Base-by-base conservation (phyloP, 1,140 invertebrate species). In the Cydia fagiglandana region DNA sequence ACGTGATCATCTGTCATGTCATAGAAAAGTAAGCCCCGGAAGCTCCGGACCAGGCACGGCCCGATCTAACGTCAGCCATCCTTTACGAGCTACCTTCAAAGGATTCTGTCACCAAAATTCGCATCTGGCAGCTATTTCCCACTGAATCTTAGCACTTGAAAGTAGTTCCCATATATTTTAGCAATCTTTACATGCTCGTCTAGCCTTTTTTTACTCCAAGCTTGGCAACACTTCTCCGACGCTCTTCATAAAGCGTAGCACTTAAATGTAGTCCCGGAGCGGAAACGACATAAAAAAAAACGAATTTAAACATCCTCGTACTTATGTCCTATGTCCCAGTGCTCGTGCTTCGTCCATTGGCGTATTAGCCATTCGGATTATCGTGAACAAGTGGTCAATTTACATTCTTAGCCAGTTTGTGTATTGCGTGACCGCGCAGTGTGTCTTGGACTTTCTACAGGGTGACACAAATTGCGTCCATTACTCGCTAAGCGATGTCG, bases 331-430 rank as follows among this genome's bases (percentile, higher is more conserved):
- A 53, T 53, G 17, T 61, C 20, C n/a, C 7, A 20, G 20, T n/a
- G 17, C 15, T 50, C 47, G 47, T 50, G 47, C 56, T 61, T 24
- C 56, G 56, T 61, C 3, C 56, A 61, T 61, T 61, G 56, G 56
- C 56, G 56, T 61, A 61, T 61, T 61, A 61, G 56, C 56, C 56
- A 61, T 61, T 61, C 56, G 56, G 56, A 61, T 61, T 61, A 61
- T 61, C 56, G 56, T 61, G 56, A 61, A 61, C 56, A 61, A 24
- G 56, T 61, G 56, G 56, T 24, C 56, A 61, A 61, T 61, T 61
- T 61, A 61, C 56, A 61, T 61, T 61, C 56, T 17, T 61, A 17
- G 56, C 56, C 56, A 61, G 56, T 61, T 61, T 24, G 56, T 61
- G 56, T 61, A 61, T 61, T 61, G 56, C 56, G 56, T 61, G 56